These are phyloP conservation scores for Pristionchus exspectatus DNA, from an alignment of 2,888 invertebrate species.

Conservation along the genomic window DNA sequence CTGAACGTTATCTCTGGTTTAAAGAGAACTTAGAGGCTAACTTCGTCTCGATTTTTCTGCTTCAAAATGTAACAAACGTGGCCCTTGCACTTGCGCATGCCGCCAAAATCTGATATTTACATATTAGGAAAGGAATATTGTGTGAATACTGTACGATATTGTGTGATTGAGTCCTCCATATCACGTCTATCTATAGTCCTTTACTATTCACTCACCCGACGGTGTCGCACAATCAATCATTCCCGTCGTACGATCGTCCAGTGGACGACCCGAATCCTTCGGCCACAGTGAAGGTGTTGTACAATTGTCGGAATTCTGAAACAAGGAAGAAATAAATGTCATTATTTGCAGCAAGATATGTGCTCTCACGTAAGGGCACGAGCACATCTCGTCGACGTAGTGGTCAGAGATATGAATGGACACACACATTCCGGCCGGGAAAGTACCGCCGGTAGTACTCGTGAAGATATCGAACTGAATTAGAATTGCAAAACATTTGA, in stretches of 20 bases:
- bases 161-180: background rate
- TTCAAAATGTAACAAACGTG: conserved; percentile 19
- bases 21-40: background rate
- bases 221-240: background rate
- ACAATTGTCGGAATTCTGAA: background rate
- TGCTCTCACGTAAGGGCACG: background rate
- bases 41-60: background rate
- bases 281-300: background rate
- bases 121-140: background rate
- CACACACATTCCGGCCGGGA: background rate
- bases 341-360: background rate
- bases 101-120: background rate
- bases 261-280: background rate
- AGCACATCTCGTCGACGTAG: background rate
- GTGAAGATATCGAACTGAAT: background rate
- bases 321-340: too few relatives aligned
- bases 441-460: background rate
- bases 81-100: background rate
- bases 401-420: background rate
- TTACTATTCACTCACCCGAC: background rate
- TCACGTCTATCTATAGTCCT: background rate
- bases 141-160: too few relatives aligned
- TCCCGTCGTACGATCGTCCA: background rate
- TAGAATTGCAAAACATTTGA: too few relatives aligned
- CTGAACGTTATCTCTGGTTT: background rate